These are phyloP conservation scores for Gambusia yucatana DNA, from an alignment of 2,797 vertebrate species.

Conservation along the genomic window DNA sequence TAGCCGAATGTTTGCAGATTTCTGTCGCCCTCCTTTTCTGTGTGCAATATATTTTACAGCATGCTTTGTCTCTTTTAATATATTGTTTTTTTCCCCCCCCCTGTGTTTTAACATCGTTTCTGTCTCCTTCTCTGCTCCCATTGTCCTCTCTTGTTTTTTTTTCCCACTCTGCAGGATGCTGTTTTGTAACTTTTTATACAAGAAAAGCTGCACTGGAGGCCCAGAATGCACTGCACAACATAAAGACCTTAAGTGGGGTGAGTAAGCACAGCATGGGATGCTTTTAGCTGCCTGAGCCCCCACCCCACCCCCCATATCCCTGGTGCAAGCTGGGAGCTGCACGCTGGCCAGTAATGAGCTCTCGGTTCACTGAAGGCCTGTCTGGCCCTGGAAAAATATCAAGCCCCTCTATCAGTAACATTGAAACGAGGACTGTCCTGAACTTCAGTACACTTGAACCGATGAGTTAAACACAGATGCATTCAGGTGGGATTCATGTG, in stretches of 20 bases:
- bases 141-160: slow-evolving; percentile 40
- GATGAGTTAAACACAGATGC: slow-evolving; percentile 29
- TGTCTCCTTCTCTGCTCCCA: slow-evolving; percentile 34
- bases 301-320: slow-evolving; percentile 33
- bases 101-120: slow-evolving; percentile 48
- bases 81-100: background rate
- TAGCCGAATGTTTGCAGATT: background rate
- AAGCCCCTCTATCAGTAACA: slow-evolving; percentile 25
- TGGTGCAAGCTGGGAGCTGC: slow-evolving; percentile 52
- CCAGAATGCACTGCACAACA: slow-evolving; percentile 99
- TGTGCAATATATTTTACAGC: slow-evolving; percentile 17
- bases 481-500: background rate
- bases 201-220: slow-evolving; percentile 99
- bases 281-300: slow-evolving; percentile 61
- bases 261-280: slow-evolving; percentile 80
- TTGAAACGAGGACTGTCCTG: slow-evolving; percentile 33
- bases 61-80: slow-evolving; percentile 35
- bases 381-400: slow-evolving; percentile 52
- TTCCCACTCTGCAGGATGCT: slow-evolving; percentile 90
- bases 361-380: slow-evolving; percentile 50
- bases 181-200: slow-evolving; percentile 99
- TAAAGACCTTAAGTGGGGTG: slow-evolving; percentile 99
- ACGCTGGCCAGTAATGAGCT: slow-evolving; percentile 62
- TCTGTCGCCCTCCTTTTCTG: background rate
- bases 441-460: slow-evolving; percentile 35